Conservation (phyloP, 2,888 invertebrate genomes). For the Mythimna pallens region DNA sequence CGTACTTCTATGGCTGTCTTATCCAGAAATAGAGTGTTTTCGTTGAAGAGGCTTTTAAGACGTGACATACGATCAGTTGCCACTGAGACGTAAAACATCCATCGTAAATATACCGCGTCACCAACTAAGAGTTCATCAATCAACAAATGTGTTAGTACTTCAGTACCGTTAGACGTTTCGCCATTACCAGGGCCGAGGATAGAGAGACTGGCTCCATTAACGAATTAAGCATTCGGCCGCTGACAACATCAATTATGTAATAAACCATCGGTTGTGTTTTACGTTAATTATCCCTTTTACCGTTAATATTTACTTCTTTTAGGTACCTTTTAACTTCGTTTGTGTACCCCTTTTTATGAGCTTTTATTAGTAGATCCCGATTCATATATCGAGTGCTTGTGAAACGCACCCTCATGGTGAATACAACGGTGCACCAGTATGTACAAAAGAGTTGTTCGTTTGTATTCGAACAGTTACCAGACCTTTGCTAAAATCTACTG, state of each 20-base stretch:
- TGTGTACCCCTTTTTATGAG: slow-evolving; percentile 18
- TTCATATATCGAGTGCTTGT: slow-evolving; percentile 25
- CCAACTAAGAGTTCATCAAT: slow-evolving; percentile 68
- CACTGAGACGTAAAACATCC: slow-evolving; percentile 46
- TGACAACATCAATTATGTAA: slow-evolving; percentile 70
- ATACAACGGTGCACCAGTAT: slow-evolving; percentile 17
- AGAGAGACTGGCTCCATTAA: slow-evolving; percentile 70
- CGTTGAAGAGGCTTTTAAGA: slow-evolving; percentile 42
- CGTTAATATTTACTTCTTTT: slow-evolving; percentile 64
- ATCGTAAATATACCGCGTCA: slow-evolving; percentile 57
- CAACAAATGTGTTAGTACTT: slow-evolving; percentile 64
- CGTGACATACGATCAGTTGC: slow-evolving; percentile 57
- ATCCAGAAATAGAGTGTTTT: slow-evolving; percentile 42
- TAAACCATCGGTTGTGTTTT: slow-evolving; percentile 67
- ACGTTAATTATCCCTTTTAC: slow-evolving; percentile 69
- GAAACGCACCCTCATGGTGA: slow-evolving; percentile 18
- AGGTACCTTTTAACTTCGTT: slow-evolving; percentile 30
- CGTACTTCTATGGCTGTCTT: slow-evolving; percentile 21
- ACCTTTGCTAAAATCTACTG: slow-evolving; percentile 34
- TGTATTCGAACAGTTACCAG: slow-evolving; percentile 15
- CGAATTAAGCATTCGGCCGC: slow-evolving; percentile 69
- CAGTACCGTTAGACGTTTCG: slow-evolving; percentile 70
- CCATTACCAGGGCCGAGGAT: slow-evolving; percentile 66
- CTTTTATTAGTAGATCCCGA: slow-evolving; percentile 16
- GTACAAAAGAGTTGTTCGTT: slow-evolving; percentile 13